Conservation (phyloP, 2,797 vertebrate species). For the Lagodon rhomboides region DNA sequence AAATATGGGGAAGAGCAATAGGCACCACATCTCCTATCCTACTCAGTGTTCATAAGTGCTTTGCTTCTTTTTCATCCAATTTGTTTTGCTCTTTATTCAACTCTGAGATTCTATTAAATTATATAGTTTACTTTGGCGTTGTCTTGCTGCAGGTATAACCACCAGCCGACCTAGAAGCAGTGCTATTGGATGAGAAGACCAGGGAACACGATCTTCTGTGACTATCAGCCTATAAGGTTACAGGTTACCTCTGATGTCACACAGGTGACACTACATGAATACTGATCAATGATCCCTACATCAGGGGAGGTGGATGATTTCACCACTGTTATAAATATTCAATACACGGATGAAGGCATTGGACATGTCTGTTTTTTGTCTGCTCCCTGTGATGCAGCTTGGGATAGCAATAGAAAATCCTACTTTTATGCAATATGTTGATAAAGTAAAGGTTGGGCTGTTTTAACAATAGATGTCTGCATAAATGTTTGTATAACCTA, state of each 20-base stretch:
- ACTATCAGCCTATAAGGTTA: slow-evolving; percentile 57
- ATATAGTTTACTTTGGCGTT: slow-evolving; percentile 18
- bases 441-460: neutral
- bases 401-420: slow-evolving; percentile 9
- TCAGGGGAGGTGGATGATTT: slow-evolving; percentile 37
- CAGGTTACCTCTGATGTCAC: slow-evolving; percentile 65
- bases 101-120: slow-evolving; percentile 10
- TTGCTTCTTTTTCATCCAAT: slow-evolving; percentile 21
- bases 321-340: slow-evolving; percentile 49
- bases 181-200: slow-evolving; percentile 35
- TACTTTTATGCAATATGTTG: slow-evolving; percentile 1
- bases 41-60: slow-evolving; percentile 20
- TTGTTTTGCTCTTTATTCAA: slow-evolving; percentile 12
- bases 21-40: neutral
- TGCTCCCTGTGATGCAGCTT: neutral
- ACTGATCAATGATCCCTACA: slow-evolving; percentile 42
- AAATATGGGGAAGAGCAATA: slow-evolving; percentile 29
- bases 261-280: slow-evolving; percentile 53
- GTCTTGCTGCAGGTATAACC: slow-evolving; percentile 22
- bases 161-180: slow-evolving; percentile 48
- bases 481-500: slow-evolving; percentile 7
- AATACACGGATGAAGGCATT: slow-evolving; percentile 20
- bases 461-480: slow-evolving; percentile 4
- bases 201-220: slow-evolving; percentile 53
- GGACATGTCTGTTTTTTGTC: slow-evolving; percentile 10